Evolutionary conservation across 2,888 invertebrate species (phyloP).

Genomic region (Merodon equestris): DNA sequence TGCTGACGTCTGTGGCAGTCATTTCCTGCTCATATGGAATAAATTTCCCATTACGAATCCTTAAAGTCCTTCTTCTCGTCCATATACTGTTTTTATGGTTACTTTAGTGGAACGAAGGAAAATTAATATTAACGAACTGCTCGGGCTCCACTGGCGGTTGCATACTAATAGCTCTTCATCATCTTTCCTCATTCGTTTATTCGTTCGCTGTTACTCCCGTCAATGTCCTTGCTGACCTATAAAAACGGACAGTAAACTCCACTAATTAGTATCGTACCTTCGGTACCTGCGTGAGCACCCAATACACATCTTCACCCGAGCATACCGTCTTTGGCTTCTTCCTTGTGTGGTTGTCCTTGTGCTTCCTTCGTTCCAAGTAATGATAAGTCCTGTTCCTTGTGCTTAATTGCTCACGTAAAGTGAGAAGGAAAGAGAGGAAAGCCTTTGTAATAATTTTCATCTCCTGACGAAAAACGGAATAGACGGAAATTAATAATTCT

Average conservation of each 20-base stretch:
- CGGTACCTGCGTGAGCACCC: conserved; percentile 6
- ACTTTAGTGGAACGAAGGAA: conserved; percentile 13
- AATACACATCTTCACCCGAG: conserved; percentile 47
- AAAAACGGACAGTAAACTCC: conserved; percentile 57
- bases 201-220: background rate
- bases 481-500: conserved; percentile 59
- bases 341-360: conserved; percentile 13
- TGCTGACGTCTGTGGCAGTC: conserved; percentile 21
- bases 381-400: conserved; percentile 34
- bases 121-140: conserved; percentile 58
- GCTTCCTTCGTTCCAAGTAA: too few relatives aligned
- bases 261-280: conserved; percentile 62
- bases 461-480: conserved; percentile 32
- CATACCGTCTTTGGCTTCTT: conserved; percentile 25
- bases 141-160: conserved; percentile 42
- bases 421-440: conserved; percentile 31
- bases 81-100: too few relatives aligned
- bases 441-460: conserved; percentile 62
- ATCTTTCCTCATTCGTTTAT: conserved; percentile 23
- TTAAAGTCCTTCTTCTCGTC: conserved; percentile 21
- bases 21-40: conserved; percentile 48
- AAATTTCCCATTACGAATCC: conserved; percentile 40
- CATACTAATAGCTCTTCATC: conserved; percentile 63
- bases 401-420: conserved; percentile 67
- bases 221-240: conserved; percentile 49